Percentiles rank a stretch among this genome's conserved stretches.
phyloP scores from a whole-genome alignment of 2,888 invertebrate genomes.

The Hybos culiciformis region DNA sequence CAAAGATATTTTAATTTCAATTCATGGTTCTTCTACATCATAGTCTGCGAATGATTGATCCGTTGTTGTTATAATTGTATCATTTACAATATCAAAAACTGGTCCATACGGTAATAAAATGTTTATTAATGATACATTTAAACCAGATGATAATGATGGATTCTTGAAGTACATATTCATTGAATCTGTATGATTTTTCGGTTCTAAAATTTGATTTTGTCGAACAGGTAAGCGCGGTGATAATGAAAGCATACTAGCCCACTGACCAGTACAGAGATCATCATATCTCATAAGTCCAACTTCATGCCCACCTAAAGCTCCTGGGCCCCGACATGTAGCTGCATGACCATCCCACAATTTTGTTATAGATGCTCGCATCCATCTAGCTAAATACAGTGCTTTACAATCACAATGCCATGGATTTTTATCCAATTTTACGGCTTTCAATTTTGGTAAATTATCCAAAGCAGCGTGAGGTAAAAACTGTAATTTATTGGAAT shows the following conservation, averaged over 20 bases:
- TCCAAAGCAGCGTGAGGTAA: conserved; percentile 47
- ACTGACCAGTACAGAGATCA: conserved; percentile 55
- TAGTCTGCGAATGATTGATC: no score
- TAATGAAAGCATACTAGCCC: conserved; percentile 50
- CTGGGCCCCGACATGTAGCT: conserved; percentile 41
- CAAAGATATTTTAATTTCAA: no score
- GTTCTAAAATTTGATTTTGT: conserved; percentile 30
- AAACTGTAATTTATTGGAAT: conserved; percentile 48
- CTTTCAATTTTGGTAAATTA: conserved; percentile 39
- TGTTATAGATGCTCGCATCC: conserved; percentile 37
- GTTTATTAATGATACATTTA: no score
- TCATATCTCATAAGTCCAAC: conserved; percentile 43
- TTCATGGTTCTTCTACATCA: no score
- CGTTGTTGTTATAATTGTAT: no score
- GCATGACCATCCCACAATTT: conserved; percentile 41
- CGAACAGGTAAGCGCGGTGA: conserved; percentile 33
- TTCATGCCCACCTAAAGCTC: conserved; percentile 38
- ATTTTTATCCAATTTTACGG: conserved; percentile 47
- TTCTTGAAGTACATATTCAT: conserved; percentile 33
- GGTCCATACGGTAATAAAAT: no score
- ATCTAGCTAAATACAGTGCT: conserved; percentile 47
- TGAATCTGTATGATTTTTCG: conserved; percentile 34
- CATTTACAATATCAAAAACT: no score
- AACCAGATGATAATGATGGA: no score
- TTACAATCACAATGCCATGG: conserved; percentile 52